Base-by-base conservation (phyloP, 2,113 vertebrate genomes). In the Cephalopholis sonnerati region DNA sequence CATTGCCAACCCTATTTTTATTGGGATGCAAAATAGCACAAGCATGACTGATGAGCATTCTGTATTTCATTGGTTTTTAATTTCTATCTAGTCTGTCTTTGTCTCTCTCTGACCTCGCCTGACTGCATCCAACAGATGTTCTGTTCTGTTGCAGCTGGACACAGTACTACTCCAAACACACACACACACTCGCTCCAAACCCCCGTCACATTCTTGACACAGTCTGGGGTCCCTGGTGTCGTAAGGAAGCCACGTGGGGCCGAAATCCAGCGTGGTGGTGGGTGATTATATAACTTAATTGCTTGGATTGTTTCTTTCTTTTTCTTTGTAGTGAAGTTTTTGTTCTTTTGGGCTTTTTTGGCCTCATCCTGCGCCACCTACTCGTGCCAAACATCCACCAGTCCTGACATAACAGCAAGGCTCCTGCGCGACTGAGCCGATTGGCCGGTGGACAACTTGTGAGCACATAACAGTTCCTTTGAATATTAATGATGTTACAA, bases 271-370 rank as follows among this genome's bases (percentile, higher is more conserved):
- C 77, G 7, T 76, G 77, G 72, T 16, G 67, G 71, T 59, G 7
- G 73, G 70, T 75, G 81, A 87, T 94, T 94, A 92, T 87, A 75
- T 92, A 94, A 94, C 85, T 80, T 92, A 85, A 94, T 93, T 88
- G 77, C 84, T 73, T 64, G 73, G 74, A 79, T 80, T 85, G 64
- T 89, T 89, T 85, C 66, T 81, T 67, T 82, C 36, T 77, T 71
- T 87, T 83, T 74, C 76, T 89, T 78, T 84, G 81, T 81, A 82
- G 88, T 84, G 57, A 79, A 77, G 82, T 85, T 87, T 81, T 90
- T 87, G 73, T 85, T 89, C 83, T 70, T 84, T 83, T 83, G 86
- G 82, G 77, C 59, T 75, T 74, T 66, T 76, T 77, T 64, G 74
- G 71, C 84, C 79, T 86, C 90, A 83, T 89, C 73, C 87, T 86